Conservation (phyloP, 2,888 invertebrate species). For the Mythimna loreyi region DNA sequence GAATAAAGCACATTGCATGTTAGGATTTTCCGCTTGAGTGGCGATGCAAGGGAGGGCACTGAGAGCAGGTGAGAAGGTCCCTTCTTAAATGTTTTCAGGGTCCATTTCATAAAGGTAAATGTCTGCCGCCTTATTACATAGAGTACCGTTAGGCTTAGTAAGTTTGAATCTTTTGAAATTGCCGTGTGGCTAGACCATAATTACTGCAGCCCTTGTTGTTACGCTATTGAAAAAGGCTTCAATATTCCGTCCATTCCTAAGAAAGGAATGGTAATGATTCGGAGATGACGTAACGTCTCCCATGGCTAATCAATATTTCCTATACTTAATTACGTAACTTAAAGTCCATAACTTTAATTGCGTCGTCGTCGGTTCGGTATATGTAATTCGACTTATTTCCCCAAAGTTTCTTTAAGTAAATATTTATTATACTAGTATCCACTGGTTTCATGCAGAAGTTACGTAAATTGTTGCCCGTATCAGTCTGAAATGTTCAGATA, state of each 20-base stretch:
- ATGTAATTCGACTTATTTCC: conserved; percentile 29
- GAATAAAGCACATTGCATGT: conserved; percentile 35
- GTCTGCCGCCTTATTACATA: not conserved
- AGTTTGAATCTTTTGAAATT: not conserved
- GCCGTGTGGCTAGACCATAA: not conserved
- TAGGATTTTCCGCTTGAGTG: conserved; percentile 41
- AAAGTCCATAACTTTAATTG: conserved; percentile 29
- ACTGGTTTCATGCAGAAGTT: conserved; percentile 26
- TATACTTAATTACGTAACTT: conserved; percentile 41
- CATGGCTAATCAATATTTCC: conserved; percentile 43
- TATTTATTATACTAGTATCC: conserved; percentile 13
- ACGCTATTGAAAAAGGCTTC: conserved; percentile 4
- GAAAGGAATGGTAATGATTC: conserved; percentile 8
- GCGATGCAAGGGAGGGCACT: conserved; percentile 1
- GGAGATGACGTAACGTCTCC: conserved; percentile 29
- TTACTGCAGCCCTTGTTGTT: conserved; percentile 21
- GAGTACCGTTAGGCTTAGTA: not conserved
- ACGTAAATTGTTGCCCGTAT: conserved; percentile 34
- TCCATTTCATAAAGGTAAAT: conserved; percentile 9
- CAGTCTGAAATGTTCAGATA: conserved; percentile 42
- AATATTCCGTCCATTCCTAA: not conserved
- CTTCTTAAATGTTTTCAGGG: conserved; percentile 14
- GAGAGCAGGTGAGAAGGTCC: conserved; percentile 12
- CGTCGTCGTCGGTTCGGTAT: conserved; percentile 9
- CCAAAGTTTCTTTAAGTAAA: conserved; percentile 32